Conservation (phyloP, 92 coral and sea anemone genomes). For the Virgularia gustaviana region DNA sequence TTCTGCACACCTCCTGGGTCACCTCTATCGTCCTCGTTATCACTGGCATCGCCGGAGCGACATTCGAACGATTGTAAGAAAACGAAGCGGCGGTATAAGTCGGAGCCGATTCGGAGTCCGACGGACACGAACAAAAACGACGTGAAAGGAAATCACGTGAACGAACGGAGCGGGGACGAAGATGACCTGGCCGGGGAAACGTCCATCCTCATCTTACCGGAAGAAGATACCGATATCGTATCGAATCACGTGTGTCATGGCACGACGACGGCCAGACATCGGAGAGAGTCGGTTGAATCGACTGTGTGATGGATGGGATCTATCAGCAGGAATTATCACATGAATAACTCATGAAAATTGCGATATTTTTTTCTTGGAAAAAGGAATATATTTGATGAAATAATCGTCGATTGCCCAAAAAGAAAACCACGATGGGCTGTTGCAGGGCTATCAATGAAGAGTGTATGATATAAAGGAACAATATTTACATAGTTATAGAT, state of each 20-base stretch:
- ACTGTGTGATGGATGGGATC: slow-evolving; percentile 20
- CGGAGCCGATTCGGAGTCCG: slow-evolving; percentile 74
- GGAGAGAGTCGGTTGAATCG: slow-evolving; percentile 18
- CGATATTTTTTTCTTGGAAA: background rate
- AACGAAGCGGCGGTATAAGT: slow-evolving; percentile 57
- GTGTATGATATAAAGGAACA: too few species aligned
- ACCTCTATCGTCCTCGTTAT: slow-evolving; percentile 83
- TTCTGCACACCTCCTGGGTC: slow-evolving; percentile 98
- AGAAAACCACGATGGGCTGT: background rate
- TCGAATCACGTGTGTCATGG: slow-evolving; percentile 29
- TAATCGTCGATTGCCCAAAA: background rate
- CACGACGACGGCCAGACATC: background rate
- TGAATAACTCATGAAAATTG: background rate
- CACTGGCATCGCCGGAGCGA: slow-evolving; percentile 80
- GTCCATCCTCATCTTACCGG: slow-evolving; percentile 19
- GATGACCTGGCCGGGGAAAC: slow-evolving; percentile 3
- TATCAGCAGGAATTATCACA: background rate
- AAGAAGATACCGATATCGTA: slow-evolving; percentile 20
- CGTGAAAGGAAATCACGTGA: slow-evolving; percentile 65
- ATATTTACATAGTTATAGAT: too few species aligned
- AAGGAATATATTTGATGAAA: background rate
- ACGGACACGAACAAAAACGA: slow-evolving; percentile 82
- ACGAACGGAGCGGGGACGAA: slow-evolving; percentile 16
- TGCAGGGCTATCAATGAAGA: too few species aligned
- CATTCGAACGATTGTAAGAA: slow-evolving; percentile 76